Evolutionary conservation across 2,113 vertebrate species (phyloP), one percentile per base, ranked within the genome.

Genomic region (Boulengeromyrus knoepffleri): DNA sequence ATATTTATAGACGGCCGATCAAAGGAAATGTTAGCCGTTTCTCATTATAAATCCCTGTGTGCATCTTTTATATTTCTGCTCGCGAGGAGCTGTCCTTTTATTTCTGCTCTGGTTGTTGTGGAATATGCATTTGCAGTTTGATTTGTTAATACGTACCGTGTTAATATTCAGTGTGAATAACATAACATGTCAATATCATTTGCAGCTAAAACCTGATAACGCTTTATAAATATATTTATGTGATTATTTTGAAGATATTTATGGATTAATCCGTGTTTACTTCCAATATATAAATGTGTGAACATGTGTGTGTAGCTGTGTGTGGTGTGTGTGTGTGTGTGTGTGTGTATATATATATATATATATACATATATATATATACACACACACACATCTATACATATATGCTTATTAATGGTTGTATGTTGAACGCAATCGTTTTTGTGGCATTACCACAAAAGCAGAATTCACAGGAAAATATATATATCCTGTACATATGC

Each of bases 21-120:
- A 89, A 58, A 49, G 74, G 74, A 92, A 93, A 94, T 95, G 94
- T 90, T 89, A 94, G 95, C 95, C 47, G 17, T 39, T 5, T 27
- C 90, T 94, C 92, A 94, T 95, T 95, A 93, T 92, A 89, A 92
- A 96, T 94, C 93, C 89, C 94, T 92, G 77, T 88, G 91, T 92
- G 91, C 39, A 0, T 24, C n/a, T 89, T 70, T 89, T 5, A 62
- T 56, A 89, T 90, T 84, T 36, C 6, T 90, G 84, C 91, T 86
- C 5, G 90, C 91, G 1, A 5, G 85, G 62, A 91, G 90, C 50
- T 17, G 45, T 6, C 9, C 0, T 80, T 45, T 42, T 83, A 4
- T 80, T 42, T 42, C 36, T 80, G 24, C 36, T 56, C 46, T 6
- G 6, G 21, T 83, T 89, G 27, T 83, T 89, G 27, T 53, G 24